Evolutionary conservation across 2,888 invertebrate species (phyloP).

Genomic region (Drepana falcataria): DNA sequence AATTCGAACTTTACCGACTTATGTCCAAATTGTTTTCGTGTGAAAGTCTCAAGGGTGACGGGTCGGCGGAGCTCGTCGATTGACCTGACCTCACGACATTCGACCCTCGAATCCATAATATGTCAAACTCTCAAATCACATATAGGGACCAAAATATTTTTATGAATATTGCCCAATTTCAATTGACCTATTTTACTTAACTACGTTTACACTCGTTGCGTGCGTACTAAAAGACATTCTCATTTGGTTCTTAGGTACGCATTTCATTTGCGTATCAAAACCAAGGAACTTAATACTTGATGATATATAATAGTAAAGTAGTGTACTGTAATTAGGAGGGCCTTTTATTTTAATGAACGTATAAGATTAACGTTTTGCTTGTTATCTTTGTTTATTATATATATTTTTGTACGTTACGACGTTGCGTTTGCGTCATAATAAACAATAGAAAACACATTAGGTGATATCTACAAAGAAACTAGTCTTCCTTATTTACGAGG

Average conservation of each 20-base stretch:
- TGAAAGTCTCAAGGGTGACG: not conserved
- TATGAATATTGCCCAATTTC: slow-evolving; percentile 29
- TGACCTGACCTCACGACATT: slow-evolving; percentile 18
- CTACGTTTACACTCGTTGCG: slow-evolving; percentile 26
- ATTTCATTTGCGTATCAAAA: slow-evolving; percentile 36
- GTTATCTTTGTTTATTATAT: slow-evolving; percentile 71
- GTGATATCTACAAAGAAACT: slow-evolving; percentile 76
- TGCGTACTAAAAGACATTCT: slow-evolving; percentile 61
- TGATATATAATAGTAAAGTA: slow-evolving; percentile 50
- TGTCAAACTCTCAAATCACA: slow-evolving; percentile 31
- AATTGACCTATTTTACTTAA: slow-evolving; percentile 14
- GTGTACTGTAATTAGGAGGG: slow-evolving; percentile 63
- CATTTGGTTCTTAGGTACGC: slow-evolving; percentile 28
- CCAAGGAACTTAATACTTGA: slow-evolving; percentile 32
- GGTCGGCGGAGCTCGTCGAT: slow-evolving; percentile 21
- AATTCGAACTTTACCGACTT: not conserved
- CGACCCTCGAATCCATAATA: slow-evolving; percentile 12
- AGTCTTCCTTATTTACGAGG: slow-evolving; percentile 74
- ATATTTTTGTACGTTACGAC: slow-evolving; percentile 62
- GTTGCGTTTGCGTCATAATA: slow-evolving; percentile 52
- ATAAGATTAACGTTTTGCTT: slow-evolving; percentile 67
- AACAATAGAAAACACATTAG: slow-evolving; percentile 63
- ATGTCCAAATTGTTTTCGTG: not conserved
- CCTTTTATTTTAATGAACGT: slow-evolving; percentile 61
- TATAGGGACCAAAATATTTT: slow-evolving; percentile 52